Percentiles rank a stretch among this genome's conserved stretches.
Conservation (phyloP, 2,797 vertebrate species). For the Microhierax caerulescens region DNA sequence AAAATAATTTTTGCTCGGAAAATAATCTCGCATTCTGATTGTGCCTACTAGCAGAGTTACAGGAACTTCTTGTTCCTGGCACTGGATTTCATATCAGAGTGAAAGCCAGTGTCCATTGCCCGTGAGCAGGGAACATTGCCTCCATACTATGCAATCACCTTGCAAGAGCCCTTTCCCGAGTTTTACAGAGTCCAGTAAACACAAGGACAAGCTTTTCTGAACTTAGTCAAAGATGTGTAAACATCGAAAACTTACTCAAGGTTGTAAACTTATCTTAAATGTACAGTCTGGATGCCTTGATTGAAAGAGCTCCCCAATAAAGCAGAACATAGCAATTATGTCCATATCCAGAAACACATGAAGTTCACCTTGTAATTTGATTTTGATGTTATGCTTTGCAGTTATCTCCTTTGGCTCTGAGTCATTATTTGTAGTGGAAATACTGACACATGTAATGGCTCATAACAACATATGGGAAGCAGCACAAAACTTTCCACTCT, state of each 20-base stretch:
- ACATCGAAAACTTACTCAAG: background rate
- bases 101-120: background rate
- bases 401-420: background rate
- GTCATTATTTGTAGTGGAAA: conserved; percentile 64
- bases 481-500: background rate
- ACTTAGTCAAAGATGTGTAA: background rate
- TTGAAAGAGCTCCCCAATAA: background rate
- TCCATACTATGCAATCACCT: background rate
- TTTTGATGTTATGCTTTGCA: conserved; percentile 24
- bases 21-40: background rate
- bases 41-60: background rate
- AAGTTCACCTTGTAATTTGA: conserved; percentile 25
- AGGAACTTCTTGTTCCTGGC: background rate
- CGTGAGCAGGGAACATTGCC: rapidly evolving
- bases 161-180: background rate
- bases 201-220: background rate
- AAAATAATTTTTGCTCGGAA: background rate
- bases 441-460: conserved; percentile 57
- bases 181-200: background rate
- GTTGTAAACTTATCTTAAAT: background rate
- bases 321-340: background rate
- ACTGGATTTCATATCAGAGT: background rate
- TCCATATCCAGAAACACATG: background rate
- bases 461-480: conserved; percentile 4
- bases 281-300: background rate